Base-by-base conservation (phyloP, 2,888 invertebrate genomes). In the Drosophila tanythrix region DNA sequence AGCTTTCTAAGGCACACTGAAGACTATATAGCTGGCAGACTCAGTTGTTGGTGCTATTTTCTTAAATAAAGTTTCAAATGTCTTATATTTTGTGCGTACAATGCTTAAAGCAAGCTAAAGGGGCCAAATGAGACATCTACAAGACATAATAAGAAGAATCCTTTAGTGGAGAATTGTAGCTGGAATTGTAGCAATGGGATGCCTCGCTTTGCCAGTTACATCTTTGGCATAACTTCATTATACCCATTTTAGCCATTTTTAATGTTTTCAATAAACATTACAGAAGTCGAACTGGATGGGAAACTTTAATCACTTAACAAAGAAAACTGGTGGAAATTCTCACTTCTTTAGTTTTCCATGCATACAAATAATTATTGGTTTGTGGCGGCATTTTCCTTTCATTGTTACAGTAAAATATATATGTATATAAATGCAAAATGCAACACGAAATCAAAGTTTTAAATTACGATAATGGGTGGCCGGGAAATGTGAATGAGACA, bases 401-500 rank as follows among this genome's bases (percentile, higher is more conserved):
- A 81, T 63, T 72, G 68, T 62, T 35, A 33, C 40, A 55, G 46
- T 5, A 59, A 53, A 27, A 35, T 18, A 33, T 13, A 57, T 38
- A 38, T 31, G 3, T 10, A 10, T 31, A 31, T 31, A 21, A 35
- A 60, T 36, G 57, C 51, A 2, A 55, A 38, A 36, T 56, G 53
- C 55, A 59, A 74, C 11, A 55, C 13, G 57, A 79, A 68, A 43
- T 48, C 46, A 40, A 29, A 66, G 80, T 68, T 63, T 76, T 55
- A 36, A 76, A 76, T 79, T 79, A 79, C 65, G 38, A 35, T 46
- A 25, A 29, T 31, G 36, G 69, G 51, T 33, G 36, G 61, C 67
- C 71, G 53, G 58, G 86, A 88, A 88, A 82, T 69, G 27, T 61
- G 60, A 40, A 43, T 60, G 53, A 36, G 31, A 60, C 50, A 60